Evolutionary conservation across 2,888 invertebrate species (phyloP), one percentile per base, ranked within the genome.

Genomic region (Xylophagus ater): DNA sequence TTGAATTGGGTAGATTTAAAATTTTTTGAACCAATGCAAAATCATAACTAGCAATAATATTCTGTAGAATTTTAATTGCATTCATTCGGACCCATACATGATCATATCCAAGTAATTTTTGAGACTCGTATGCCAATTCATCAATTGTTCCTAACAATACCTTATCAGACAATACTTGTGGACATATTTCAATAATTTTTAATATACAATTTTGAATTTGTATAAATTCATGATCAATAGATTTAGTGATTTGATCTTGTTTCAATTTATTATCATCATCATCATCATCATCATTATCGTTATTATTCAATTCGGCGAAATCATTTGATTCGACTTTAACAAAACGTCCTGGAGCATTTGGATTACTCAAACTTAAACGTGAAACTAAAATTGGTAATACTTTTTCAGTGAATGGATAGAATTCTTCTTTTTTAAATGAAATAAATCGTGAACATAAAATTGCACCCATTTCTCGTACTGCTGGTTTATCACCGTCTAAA

Each of bases 71-170:
- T 58, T 87, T 85, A 0, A 80, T 74, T 0, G 88, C 73, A 41
- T 75, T 74, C 31, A 87, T 66, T 38, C 90, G 73, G 0, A 93
- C 86, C 90, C 90, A 90, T 21, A 78, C 72, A 57, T 93, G 92
- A 10, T 86, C 82, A 59, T 93, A 80, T 0, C 73, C 77, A 12
- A 93, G 58, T 29, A 87, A 70, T 13, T 68, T 70, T 60, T 86
- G 82, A 50, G 78, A 73, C 53, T 77, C 72, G 55, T 76, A 76
- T 36, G 72, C 69, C 51, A 81, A 61, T 43, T 72, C 72, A 43
- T 81, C 73, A 3, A 72, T 64, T 0, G 47, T 46, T 2, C 47
- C 41, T 4, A 47, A 49, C 3, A 56, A 45, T 6, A 63, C 59
- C 45, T 42, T 41, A 4, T 68, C 67, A 10, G 70, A 71, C 40